A percentile compares a stretch with the other conserved stretches of the same genome.
These are phyloP conservation scores for Nomada lathburiana DNA, from an alignment of 2,888 invertebrate species.

Conservation along the genomic window DNA sequence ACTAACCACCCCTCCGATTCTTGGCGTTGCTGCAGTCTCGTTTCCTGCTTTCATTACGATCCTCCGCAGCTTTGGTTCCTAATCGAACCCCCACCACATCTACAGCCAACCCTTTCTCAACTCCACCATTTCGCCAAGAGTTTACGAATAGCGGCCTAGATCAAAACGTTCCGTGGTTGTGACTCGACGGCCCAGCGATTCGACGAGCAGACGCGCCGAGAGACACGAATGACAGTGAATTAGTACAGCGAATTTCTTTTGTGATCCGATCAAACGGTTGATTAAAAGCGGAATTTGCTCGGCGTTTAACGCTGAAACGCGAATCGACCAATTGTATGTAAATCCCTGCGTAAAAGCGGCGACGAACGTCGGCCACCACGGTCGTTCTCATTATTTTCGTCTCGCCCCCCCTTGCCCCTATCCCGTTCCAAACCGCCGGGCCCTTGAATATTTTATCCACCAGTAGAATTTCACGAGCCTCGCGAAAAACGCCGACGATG, in stretches of 20 bases:
- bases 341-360: conserved; percentile 51
- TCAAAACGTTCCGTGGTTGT: conserved; percentile 48
- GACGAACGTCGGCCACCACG: conserved; percentile 18
- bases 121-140: conserved; percentile 16
- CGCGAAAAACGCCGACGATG: conserved; percentile 42
- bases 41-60: conserved; percentile 62
- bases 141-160: conserved; percentile 48
- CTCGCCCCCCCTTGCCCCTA: background rate
- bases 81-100: conserved; percentile 45
- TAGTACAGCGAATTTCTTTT: conserved; percentile 58
- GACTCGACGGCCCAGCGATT: conserved; percentile 15
- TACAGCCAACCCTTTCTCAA: conserved; percentile 5
- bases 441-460: conserved; percentile 53
- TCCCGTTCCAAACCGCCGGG: background rate
- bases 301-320: conserved; percentile 55
- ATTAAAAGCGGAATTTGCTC: conserved; percentile 62
- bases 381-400: conserved; percentile 34
- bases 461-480: conserved; percentile 32
- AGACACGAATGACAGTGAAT: conserved; percentile 58
- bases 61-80: conserved; percentile 44
- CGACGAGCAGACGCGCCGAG: conserved; percentile 8
- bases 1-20: conserved; percentile 64
- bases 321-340: conserved; percentile 59
- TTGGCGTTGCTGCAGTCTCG: conserved; percentile 49
- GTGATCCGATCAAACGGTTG: conserved; percentile 65